These are phyloP conservation scores for Lamprotornis superbus DNA, from an alignment of 2,113 vertebrate genomes.

Conservation along the genomic window DNA sequence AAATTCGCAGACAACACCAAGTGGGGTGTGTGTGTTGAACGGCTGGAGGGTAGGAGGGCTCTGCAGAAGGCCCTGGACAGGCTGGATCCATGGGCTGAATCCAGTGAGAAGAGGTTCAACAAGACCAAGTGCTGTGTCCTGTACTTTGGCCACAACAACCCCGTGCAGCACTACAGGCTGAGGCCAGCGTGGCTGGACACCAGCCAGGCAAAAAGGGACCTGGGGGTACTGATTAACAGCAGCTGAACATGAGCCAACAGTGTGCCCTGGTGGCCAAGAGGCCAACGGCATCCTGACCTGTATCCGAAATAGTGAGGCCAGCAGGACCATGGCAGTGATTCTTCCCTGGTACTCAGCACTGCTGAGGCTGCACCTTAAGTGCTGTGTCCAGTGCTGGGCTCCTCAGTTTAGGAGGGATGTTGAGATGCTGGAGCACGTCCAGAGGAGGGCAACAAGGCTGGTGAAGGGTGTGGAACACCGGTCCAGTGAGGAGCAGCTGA, in stretches of 20 bases:
- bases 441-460: background rate
- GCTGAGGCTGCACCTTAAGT: background rate
- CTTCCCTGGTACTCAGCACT: too few species aligned
- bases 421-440: background rate
- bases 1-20: background rate
- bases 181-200: background rate
- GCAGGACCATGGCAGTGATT: too few species aligned
- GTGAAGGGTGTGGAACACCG: background rate
- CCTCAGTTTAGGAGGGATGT: background rate
- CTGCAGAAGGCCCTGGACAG: background rate
- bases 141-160: background rate
- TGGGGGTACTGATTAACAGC: background rate
- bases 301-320: too few species aligned
- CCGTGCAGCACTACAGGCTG: background rate
- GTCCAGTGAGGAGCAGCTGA: background rate
- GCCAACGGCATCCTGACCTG: too few species aligned
- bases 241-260: background rate
- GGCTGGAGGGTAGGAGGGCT: background rate
- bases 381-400: background rate
- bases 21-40: background rate
- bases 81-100: background rate
- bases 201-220: background rate
- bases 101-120: accelerated
- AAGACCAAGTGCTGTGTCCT: background rate
- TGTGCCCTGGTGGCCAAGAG: background rate